These are phyloP conservation scores for Rhipidura dahli DNA, from an alignment of 2,113 vertebrate genomes.

Conservation along the genomic window DNA sequence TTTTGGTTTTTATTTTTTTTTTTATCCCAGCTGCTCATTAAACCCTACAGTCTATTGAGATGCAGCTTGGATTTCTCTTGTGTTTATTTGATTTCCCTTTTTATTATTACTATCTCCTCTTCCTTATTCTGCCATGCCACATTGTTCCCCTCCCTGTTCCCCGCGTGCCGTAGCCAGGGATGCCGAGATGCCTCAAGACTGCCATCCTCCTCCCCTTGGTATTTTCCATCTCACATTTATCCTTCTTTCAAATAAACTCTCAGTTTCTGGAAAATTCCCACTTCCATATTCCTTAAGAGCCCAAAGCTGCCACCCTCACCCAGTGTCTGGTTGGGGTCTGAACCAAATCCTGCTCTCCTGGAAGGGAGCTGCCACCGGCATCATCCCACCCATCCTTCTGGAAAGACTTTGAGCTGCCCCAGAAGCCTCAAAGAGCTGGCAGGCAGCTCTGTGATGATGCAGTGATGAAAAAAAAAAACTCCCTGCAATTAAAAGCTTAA, in stretches of 20 bases:
- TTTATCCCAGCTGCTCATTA: not conserved
- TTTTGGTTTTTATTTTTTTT: no score
- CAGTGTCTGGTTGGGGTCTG: accelerated
- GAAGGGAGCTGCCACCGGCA: not conserved
- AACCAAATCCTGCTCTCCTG: not conserved
- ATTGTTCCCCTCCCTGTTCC: not conserved
- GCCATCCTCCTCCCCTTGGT: not conserved
- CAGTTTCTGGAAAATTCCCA: not conserved
- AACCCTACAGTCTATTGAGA: not conserved
- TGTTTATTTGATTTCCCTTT: conserved; percentile 1
- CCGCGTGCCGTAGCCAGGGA: accelerated
- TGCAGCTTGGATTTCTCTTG: not conserved
- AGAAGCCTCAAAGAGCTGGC: not conserved
- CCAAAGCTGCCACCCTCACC: not conserved
- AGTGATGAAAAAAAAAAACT: not conserved
- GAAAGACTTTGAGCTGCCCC: not conserved
- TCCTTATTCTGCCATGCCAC: not conserved
- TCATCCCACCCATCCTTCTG: not conserved
- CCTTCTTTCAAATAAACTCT: not conserved
- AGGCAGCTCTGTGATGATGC: not conserved
- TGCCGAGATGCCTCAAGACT: not conserved
- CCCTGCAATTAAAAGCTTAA: not conserved
- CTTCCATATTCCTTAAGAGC: not conserved
- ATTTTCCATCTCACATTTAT: not conserved
- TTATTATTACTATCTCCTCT: not conserved